phyloP scores from a whole-genome alignment of 2,797 vertebrate genomes.

The Sebastes ruberrimus region DNA sequence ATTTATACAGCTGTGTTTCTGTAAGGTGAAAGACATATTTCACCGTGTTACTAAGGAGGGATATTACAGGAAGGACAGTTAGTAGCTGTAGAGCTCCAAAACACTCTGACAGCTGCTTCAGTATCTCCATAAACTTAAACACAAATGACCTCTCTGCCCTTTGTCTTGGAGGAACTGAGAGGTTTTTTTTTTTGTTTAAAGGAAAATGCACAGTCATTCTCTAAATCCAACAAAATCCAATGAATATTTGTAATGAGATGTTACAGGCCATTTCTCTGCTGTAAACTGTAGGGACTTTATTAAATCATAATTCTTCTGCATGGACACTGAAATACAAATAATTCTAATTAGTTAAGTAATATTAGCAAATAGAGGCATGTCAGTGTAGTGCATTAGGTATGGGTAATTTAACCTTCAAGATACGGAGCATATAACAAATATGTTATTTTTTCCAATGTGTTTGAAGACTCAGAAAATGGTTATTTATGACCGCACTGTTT shows the following conservation, averaged over 20 bases:
- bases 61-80: conserved; percentile 43
- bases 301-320: background rate
- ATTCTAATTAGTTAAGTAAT: background rate
- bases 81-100: conserved; percentile 18
- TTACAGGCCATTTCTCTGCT: background rate
- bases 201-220: background rate
- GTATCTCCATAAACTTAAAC: conserved; percentile 23
- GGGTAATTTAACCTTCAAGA: conserved; percentile 28
- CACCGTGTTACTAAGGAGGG: conserved; percentile 40
- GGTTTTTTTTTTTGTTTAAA: background rate
- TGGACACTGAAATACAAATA: background rate
- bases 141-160: conserved; percentile 18
- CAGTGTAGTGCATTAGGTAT: conserved; percentile 1
- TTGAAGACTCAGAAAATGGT: conserved; percentile 29
- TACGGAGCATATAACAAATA: conserved; percentile 33
- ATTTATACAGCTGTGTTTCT: conserved; percentile 70
- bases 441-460: conserved; percentile 11
- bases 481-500: conserved; percentile 49
- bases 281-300: background rate
- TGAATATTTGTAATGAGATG: background rate
- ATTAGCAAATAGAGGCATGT: conserved; percentile 31
- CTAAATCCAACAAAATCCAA: background rate
- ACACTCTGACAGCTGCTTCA: conserved; percentile 30
- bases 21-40: conserved; percentile 62
- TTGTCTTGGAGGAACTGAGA: background rate